phyloP scores from a whole-genome alignment of 2,113 vertebrate genomes.

The Carassius auratus region DNA sequence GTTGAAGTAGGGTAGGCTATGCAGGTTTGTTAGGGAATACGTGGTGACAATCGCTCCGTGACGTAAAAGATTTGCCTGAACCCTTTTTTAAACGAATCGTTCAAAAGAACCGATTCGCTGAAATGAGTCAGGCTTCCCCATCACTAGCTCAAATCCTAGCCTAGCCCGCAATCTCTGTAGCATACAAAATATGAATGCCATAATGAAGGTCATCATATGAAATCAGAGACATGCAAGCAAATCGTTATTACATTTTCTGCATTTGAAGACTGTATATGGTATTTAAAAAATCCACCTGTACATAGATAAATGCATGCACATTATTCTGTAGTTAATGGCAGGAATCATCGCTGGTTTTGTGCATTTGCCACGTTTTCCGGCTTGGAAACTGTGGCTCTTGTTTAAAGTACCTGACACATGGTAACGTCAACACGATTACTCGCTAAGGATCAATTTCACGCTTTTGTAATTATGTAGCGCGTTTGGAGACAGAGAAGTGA shows the following conservation, averaged over 20 bases:
- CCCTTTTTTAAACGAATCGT: not conserved
- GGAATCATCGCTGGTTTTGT: not conserved
- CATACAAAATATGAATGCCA: not conserved
- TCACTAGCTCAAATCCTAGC: not conserved
- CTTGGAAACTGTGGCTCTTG: not conserved
- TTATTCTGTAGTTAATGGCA: not conserved
- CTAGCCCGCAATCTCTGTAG: not conserved
- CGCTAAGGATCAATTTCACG: conserved; percentile 16
- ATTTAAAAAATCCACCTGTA: not conserved
- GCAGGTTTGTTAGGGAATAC: not conserved
- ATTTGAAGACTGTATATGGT: not conserved
- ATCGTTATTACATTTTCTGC: not conserved
- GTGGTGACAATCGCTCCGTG: conserved; percentile 1
- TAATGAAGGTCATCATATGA: not conserved
- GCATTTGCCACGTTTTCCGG: not conserved
- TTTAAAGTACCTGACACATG: not conserved
- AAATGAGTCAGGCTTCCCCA: not conserved
- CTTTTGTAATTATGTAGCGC: conserved; percentile 34
- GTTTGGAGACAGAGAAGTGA: conserved; percentile 58
- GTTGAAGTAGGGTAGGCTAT: no score
- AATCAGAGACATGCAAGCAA: not conserved
- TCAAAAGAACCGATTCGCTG: conserved; percentile 1
- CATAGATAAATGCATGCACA: not conserved
- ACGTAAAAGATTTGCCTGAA: not conserved
- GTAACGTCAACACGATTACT: conserved; percentile 1